Conservation (phyloP, 2,797 vertebrate genomes). For the Rhincodon typus region DNA sequence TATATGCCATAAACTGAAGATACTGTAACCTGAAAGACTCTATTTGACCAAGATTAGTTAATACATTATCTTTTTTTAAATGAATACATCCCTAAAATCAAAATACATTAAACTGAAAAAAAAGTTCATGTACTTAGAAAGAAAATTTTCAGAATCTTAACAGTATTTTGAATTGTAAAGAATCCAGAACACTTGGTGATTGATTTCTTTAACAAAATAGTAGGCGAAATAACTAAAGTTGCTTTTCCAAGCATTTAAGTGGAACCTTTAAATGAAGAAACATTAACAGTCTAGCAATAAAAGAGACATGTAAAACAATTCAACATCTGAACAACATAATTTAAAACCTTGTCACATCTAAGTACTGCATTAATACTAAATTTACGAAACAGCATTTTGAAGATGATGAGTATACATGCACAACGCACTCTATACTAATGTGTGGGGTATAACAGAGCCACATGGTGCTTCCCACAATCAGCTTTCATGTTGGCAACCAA, state of each 20-base stretch:
- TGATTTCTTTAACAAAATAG: not conserved
- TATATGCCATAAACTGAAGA: slow-evolving; percentile 90
- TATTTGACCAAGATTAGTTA: slow-evolving; percentile 46
- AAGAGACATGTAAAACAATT: not conserved
- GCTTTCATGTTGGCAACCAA: too few species aligned
- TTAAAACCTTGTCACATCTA: not conserved
- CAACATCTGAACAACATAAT: not conserved
- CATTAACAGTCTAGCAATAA: not conserved
- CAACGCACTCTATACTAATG: not conserved
- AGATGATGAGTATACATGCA: not conserved
- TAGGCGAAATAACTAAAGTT: not conserved
- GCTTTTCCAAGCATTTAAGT: not conserved
- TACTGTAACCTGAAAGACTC: slow-evolving; percentile 96
- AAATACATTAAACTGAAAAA: not conserved
- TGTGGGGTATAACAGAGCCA: not conserved
- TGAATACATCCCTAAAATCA: not conserved
- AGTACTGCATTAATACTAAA: not conserved
- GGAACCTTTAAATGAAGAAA: not conserved
- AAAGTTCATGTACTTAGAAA: not conserved
- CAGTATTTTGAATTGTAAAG: not conserved
- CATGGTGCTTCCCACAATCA: too few species aligned
- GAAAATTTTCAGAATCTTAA: not conserved
- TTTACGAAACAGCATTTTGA: not conserved
- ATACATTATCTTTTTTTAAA: not conserved
- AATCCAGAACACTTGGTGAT: not conserved